Base-by-base conservation (phyloP, 2,888 invertebrate genomes). In the Drosophila robusta region DNA sequence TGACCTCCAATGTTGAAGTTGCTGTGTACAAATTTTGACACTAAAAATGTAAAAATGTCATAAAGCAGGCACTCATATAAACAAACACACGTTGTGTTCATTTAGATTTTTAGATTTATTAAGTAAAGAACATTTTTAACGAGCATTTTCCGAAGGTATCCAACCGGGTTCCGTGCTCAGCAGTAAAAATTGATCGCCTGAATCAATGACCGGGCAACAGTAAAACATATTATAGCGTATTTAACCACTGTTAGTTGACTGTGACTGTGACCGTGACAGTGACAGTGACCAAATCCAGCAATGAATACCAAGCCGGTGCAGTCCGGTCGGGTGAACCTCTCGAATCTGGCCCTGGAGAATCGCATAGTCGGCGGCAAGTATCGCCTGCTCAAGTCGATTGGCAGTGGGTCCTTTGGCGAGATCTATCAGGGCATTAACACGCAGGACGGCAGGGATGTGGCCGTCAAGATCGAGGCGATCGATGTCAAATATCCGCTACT, bases 401-500 rank as follows among this genome's bases (percentile, higher is more conserved):
- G 91, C 34, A 98, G 98, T 93, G 99, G 99, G 81, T 99, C 99
- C 81, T 99, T 99, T 92, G 99, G 99, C 90, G 99, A 99, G 93
- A 99, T 99, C 93, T 99, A 97, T 94, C 94, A 98, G 92, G 99
- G 97, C 81, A 95, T 97, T 93, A 96, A 97, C 93, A 94, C 96
- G 91, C 94, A 95, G 91, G 96, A 96, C 94, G 97, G 96, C 93
- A 96, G 96, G 95, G 99, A 99, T 94, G 99, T 99, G 87, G 99
- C 99, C 86, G 97, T 99, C 77, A 99, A 99, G 94, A 94, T 99
- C 91, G 99, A 99, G 94, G 96, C 96, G 88, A 94, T 96, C 83
- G 96, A 97, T 93, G 98, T 98, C 73, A 96, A 98, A 90, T 99
- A 99, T 93, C 99, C 99, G 26, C 99, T 99, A 93, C 95, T 99